Evolutionary conservation across 2,113 vertebrate genomes (phyloP), one percentile per base, ranked within the genome.

Genomic region (Apteryx mantelli): DNA sequence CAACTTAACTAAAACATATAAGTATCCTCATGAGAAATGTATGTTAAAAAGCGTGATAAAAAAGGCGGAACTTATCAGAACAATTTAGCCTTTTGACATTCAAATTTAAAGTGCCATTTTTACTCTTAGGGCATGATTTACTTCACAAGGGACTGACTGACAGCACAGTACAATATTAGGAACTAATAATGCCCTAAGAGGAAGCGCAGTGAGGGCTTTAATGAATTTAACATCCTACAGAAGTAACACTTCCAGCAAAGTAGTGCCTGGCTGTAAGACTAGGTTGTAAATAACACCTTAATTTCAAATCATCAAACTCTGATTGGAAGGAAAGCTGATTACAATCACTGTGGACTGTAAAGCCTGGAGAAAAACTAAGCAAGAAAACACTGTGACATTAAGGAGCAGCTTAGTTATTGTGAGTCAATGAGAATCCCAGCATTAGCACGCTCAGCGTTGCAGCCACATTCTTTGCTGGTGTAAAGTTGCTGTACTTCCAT

Each of bases 161-260:
- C 95, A 94, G 95, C 93, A 74, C 85, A 83, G 89, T 90, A 89
- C 93, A 97, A 95, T 97, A 96, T 95, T 96, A 95, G 90, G 91
- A 95, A 86, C 95, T 97, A 97, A 96, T 97, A 96, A 89, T 92
- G 91, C 97, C 95, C 94, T 94, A 44, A 92, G 95, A 97, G 97
- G 91, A 96, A 95, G 89, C 89, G 82, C 63, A 93, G 63, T 21
- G 74, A 95, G 90, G 89, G 69, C 66, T 96, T 95, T 97, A 96
- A 97, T 96, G 95, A 96, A 91, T 97, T 96, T 85, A 89, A 93
- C 95, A 95, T 95, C 93, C 95, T 93, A 93, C 91, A 96, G 94
- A 93, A 89, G 79, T 96, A 95, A 94, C 86, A 95, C 86, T 95
- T 93, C 79, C 92, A 96, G 94, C 85, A 81, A 94, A 96, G 86